phyloP scores from a whole-genome alignment of 2,888 invertebrate genomes.

The Cecidostiba fungosa region DNA sequence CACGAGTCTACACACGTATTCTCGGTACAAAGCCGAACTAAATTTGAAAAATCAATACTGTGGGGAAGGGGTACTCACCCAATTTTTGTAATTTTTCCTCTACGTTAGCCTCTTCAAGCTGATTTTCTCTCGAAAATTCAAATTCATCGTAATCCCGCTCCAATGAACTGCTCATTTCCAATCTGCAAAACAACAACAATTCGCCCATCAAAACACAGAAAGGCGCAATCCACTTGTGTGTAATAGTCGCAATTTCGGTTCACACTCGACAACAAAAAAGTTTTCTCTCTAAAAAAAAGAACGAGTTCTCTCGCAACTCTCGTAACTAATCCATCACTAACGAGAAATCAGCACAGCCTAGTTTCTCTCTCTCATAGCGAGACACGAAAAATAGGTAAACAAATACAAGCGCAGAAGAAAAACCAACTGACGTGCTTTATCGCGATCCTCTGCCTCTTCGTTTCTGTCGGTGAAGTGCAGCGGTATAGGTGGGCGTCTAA shows the following conservation, averaged over 20 bases:
- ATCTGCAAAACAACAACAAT: slow-evolving; percentile 70
- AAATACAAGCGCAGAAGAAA: not conserved
- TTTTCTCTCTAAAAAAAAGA: not conserved
- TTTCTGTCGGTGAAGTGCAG: not conserved
- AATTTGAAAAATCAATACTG: no score
- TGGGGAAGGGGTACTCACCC: slow-evolving; percentile 67
- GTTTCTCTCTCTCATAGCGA: not conserved
- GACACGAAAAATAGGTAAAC: not conserved
- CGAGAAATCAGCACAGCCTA: not conserved
- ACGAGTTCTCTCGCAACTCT: not conserved
- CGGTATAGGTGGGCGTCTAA: not conserved
- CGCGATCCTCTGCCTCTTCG: slow-evolving; percentile 18
- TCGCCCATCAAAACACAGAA: not conserved
- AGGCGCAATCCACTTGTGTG: not conserved
- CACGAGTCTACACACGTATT: no score
- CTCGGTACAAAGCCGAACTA: no score
- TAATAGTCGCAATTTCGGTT: not conserved
- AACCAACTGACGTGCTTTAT: slow-evolving; percentile 41
- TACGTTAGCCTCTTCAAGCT: slow-evolving; percentile 66
- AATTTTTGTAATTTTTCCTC: slow-evolving; percentile 71
- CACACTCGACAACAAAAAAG: not conserved
- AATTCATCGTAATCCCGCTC: slow-evolving; percentile 77
- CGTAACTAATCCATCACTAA: not conserved
- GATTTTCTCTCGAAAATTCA: slow-evolving; percentile 70
- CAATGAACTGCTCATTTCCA: slow-evolving; percentile 79